Base-by-base conservation (phyloP, 2,888 invertebrate species). In the Calliphora vomitoria region DNA sequence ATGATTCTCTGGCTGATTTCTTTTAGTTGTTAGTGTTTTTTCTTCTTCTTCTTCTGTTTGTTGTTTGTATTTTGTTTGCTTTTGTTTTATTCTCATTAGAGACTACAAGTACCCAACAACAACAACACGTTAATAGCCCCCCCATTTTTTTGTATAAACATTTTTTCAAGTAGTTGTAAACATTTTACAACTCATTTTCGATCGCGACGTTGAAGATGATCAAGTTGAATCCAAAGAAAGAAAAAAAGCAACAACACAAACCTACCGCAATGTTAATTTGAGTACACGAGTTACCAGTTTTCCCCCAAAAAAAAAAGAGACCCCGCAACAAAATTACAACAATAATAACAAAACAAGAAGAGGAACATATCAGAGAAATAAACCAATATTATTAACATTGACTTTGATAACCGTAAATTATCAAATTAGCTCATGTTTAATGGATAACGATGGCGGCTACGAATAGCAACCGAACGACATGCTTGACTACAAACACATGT, bases 361-460 rank as follows among this genome's bases (percentile, higher is more conserved):
- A 35, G 20, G n/a, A 25, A 69, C 41, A 68, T 47, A 66, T 25
- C 58, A 64, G 38, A 5, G 6, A 6, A 35, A 6, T 35, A 50
- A 11, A 66, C 38, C 72, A 84, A 82, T 82, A 78, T 81, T 86
- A 66, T 79, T 82, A 88, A 88, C 86, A 88, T 82, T 85, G 85
- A 84, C 74, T 88, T 88, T 86, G 87, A 88, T 89, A 89, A 89
- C 88, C 89, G 87, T 82, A 85, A 87, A 88, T 89, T 88, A 89
- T 88, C 88, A 89, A 89, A 89, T 89, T 89, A 89, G 68, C 68
- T 84, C 85, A 85, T 72, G 68, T 83, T 83, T 80, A 83, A 72
- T 74, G 74, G 58, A 79, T 74, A 81, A 81, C 38, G 55, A 58
- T 2, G 38, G 71, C 38, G 58, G 66, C 38, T 38, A 60, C 18